A percentile compares a stretch with the other conserved stretches of the same genome.
Conservation (phyloP, 2,797 vertebrate genomes). For the Hoplostethus mediterraneus region DNA sequence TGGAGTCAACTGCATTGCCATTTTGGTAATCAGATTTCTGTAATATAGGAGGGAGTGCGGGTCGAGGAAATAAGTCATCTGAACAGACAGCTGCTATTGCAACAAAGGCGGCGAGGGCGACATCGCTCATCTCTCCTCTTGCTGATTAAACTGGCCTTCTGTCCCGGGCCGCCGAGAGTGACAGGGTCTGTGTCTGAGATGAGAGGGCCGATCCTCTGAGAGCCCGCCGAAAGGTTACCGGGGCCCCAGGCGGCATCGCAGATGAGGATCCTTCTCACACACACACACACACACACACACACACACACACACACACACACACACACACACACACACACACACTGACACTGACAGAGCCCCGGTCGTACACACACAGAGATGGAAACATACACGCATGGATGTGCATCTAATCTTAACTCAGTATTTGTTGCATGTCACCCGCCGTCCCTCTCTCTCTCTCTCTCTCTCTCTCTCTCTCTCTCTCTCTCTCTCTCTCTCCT, state of each 20-base stretch:
- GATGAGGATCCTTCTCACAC: conserved; percentile 45
- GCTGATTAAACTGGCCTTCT: conserved; percentile 29
- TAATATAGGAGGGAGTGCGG: conserved; percentile 55
- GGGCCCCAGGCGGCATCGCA: conserved; percentile 66
- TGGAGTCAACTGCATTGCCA: no score
- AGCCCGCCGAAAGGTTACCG: conserved; percentile 75
- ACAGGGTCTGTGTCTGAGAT: conserved; percentile 65
- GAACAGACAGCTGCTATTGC: conserved; percentile 61
- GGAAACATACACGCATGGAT: conserved; percentile 10
- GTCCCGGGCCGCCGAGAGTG: conserved; percentile 33
- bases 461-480: neutral
- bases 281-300: conserved; percentile 15
- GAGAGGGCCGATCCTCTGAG: conserved; percentile 71
- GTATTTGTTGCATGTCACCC: no score
- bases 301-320: conserved; percentile 24
- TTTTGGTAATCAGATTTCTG: neutral
- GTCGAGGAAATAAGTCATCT: conserved; percentile 69
- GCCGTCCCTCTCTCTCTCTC: no score
- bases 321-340: conserved; percentile 12
- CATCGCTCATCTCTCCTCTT: conserved; percentile 71
- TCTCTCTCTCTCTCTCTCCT: neutral
- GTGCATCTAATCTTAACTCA: neutral
- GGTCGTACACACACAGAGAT: conserved; percentile 12
- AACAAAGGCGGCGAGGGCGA: conserved; percentile 64
- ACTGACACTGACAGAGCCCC: conserved; percentile 2